phyloP scores from a whole-genome alignment of 2,888 invertebrate species.

The Nymphalis c-album region DNA sequence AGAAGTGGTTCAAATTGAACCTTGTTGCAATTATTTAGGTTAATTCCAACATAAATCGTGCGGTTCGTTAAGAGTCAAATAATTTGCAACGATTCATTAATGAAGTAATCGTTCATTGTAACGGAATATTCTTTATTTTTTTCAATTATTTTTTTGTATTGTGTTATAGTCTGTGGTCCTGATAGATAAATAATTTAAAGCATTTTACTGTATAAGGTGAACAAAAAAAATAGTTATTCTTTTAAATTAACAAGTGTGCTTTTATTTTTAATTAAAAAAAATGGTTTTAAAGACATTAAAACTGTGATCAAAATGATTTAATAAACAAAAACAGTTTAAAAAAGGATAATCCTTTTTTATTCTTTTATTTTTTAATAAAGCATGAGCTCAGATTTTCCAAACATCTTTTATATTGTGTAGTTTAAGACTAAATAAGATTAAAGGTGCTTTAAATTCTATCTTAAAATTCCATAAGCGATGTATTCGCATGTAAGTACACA shows the following conservation, averaged over 20 bases:
- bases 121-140: not conserved
- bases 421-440: not conserved
- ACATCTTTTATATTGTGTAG: not conserved
- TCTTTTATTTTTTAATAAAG: no score
- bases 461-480: not conserved
- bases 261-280: no score
- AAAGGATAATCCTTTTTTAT: no score
- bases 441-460: not conserved
- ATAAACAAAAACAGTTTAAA: no score
- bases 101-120: slow-evolving; percentile 25
- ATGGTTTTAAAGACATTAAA: no score
- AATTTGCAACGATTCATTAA: slow-evolving; percentile 24
- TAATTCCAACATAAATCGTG: slow-evolving; percentile 31
- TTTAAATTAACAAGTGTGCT: no score
- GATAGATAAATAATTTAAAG: no score
- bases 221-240: no score
- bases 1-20: not conserved
- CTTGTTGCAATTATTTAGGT: slow-evolving; percentile 21
- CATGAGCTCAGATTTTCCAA: no score
- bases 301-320: no score
- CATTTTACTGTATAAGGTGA: no score
- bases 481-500: not conserved
- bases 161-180: no score
- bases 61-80: slow-evolving; percentile 25
- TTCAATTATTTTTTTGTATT: not conserved